phyloP scores from a whole-genome alignment of 2,888 invertebrate genomes.

The Eutolmus rufibarbis region DNA sequence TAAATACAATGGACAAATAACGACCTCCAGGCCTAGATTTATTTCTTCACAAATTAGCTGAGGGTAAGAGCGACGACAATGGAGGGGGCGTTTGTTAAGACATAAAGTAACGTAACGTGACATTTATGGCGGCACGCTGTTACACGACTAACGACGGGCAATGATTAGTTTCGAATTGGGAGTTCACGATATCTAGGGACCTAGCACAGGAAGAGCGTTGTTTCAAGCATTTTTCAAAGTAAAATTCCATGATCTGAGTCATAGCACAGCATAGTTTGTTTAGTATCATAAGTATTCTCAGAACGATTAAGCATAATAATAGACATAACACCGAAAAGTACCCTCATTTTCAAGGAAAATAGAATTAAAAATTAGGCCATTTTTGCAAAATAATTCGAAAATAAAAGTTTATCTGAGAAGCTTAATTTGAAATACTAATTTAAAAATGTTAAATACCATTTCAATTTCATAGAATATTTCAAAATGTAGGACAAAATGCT shows the following conservation, averaged over 20 bases:
- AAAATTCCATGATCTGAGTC: not conserved
- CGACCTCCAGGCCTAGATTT: conserved; percentile 47
- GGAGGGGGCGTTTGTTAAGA: conserved; percentile 49
- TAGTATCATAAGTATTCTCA: too few relatives aligned
- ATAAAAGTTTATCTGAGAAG: too few relatives aligned
- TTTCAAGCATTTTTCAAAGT: not conserved
- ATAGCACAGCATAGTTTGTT: not conserved
- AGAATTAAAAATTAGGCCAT: too few relatives aligned
- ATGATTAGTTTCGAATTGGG: not conserved
- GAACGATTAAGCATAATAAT: too few relatives aligned
- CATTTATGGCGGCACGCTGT: conserved; percentile 51
- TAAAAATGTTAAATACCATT: too few relatives aligned
- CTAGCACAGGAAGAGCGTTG: not conserved
- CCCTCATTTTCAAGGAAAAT: too few relatives aligned
- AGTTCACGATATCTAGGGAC: not conserved
- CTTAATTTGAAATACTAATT: too few relatives aligned
- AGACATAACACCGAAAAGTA: too few relatives aligned
- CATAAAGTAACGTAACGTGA: conserved; percentile 54
- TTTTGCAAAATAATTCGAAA: too few relatives aligned
- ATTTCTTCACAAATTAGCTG: conserved; percentile 43
- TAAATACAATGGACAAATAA: conserved; percentile 53
- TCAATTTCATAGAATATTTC: too few relatives aligned
- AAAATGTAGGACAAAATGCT: too few relatives aligned
- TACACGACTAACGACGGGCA: not conserved
- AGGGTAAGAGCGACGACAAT: conserved; percentile 43